Base-by-base conservation (phyloP, 2,888 invertebrate genomes). In the Thecocarcelia acutangulata region DNA sequence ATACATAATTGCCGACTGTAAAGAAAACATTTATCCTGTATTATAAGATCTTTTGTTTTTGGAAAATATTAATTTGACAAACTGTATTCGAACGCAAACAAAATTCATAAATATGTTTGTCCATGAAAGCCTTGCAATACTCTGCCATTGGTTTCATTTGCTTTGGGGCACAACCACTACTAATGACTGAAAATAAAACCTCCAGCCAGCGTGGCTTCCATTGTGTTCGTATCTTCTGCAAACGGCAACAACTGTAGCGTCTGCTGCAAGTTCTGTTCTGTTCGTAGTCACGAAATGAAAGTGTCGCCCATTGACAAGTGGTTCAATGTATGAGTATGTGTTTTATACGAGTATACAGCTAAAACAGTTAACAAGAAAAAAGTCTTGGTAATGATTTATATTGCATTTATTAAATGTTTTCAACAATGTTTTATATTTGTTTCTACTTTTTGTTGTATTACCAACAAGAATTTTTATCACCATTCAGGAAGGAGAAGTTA, bases 401-500 rank as follows among this genome's bases (percentile, higher is more conserved):
- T 88, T 87, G 87, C 88, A 88, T 89, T 89, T 89, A 89, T 89
- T 89, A 89, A 89, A 89, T 89, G 89, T 89, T 89, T 76, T 88
- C 89, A 89, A 87, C 89, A 87, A 87, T 85, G 85, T 87, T 50
- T 44, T 58, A 46, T 63, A 44, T 40, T 24, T 50, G 3, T 21
- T 61, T 6, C n/a, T 21, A 19, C 4, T n/a, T 58, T 58, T 28
- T 56, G 33, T 69, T 69, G 15, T 58, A 44, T 21, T 3, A 17
- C 56, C 72, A 52, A 3, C 33, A 78, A 72, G 64, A 72, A 58
- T 64, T 76, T 76, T 61, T 61, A 61, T 54, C 46, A 46, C 54
- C 54, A 24, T 21, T 42, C 12, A 37, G 12, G 4, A 3, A 15
- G 12, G n/a, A n/a, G 19, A 11, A 50, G 40, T 40, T 28, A 8